Percentiles rank a stretch among this genome's conserved stretches.
phyloP scores from a whole-genome alignment of 2,797 vertebrate genomes.

The Urosaurus nigricauda region DNA sequence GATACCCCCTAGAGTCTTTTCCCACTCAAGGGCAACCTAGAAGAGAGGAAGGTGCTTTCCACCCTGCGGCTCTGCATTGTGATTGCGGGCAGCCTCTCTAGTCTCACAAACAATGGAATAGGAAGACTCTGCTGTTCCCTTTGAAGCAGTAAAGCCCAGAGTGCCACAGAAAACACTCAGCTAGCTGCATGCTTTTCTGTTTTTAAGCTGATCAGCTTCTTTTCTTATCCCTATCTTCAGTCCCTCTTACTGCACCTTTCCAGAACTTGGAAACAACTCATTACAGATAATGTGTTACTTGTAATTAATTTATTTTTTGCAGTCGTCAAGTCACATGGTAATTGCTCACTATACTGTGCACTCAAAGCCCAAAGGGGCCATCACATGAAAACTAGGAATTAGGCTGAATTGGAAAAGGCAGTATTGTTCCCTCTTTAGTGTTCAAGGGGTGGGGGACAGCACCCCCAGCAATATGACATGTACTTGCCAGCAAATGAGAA shows the following conservation, averaged over 20 bases:
- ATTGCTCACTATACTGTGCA: no score
- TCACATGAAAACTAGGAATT: neutral
- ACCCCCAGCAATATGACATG: neutral
- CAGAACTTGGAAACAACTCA: neutral
- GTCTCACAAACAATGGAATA: neutral
- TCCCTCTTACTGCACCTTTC: neutral
- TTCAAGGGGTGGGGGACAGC: no score
- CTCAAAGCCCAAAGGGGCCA: neutral
- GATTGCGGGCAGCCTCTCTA: conserved; percentile 3
- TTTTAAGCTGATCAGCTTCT: neutral
- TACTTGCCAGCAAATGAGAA: neutral
- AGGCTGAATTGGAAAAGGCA: neutral
- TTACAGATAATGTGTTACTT: neutral
- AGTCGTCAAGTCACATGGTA: neutral
- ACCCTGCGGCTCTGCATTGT: conserved; percentile 37
- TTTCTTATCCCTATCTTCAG: neutral
- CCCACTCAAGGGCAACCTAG: neutral
- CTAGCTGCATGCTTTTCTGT: neutral
- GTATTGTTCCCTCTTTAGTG: neutral
- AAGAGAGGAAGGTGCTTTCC: conserved; percentile 40
- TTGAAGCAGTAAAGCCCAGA: conserved; percentile 36
- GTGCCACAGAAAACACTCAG: neutral
- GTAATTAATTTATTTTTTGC: neutral
- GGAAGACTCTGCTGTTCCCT: conserved; percentile 33
- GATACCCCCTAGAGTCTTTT: conserved; percentile 29